Conservation (phyloP, 1,140 invertebrate genomes). For the Polyergus mexicanus region DNA sequence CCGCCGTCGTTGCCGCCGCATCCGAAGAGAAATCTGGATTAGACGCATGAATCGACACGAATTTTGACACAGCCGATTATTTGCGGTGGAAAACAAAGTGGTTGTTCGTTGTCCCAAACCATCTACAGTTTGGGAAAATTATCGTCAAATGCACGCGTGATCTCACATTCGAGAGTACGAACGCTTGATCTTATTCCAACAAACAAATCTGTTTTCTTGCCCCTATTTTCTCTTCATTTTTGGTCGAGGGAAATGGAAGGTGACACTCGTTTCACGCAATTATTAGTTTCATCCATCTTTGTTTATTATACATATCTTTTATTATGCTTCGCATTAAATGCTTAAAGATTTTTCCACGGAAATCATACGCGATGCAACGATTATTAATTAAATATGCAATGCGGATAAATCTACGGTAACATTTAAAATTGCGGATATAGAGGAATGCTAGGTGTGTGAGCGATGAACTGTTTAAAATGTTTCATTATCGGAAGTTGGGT, state of each 20-base stretch:
- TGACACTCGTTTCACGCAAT: neutral
- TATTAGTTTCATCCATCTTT: conserved; percentile 4
- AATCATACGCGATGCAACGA: too few relatives aligned
- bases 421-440: neutral
- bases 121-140: conserved; percentile 3
- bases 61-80: conserved; percentile 52
- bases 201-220: conserved; percentile 24
- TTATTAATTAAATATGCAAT: conserved; percentile 17
- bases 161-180: neutral
- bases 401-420: neutral
- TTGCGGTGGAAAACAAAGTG: conserved; percentile 21
- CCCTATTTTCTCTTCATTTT: neutral
- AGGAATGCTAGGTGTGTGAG: neutral
- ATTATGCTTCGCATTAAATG: neutral
- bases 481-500: conserved; percentile 52
- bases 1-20: neutral
- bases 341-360: neutral
- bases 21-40: conserved; percentile 39
- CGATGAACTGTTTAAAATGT: conserved; percentile 38
- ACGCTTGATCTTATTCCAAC: conserved; percentile 9
- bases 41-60: conserved; percentile 41
- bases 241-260: neutral
- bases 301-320: neutral
- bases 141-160: conserved; percentile 29
- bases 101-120: neutral